These are phyloP conservation scores for Blastobasis adustella DNA, from an alignment of 2,888 invertebrate species.

Conservation along the genomic window DNA sequence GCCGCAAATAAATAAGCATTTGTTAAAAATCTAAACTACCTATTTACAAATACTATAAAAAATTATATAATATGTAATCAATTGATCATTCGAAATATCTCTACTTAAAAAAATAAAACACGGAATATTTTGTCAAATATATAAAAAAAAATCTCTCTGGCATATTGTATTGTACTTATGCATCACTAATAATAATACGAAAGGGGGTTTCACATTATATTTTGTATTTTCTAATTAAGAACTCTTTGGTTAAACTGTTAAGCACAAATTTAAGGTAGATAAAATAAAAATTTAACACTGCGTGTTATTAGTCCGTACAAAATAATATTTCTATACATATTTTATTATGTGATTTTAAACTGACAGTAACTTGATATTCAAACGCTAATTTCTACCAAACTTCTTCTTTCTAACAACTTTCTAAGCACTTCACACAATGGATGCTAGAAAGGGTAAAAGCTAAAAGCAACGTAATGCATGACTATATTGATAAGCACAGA, in stretches of 20 bases:
- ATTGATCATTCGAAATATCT: slow-evolving; percentile 23
- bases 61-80: slow-evolving; percentile 14
- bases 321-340: too few relatives aligned
- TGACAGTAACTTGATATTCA: too few relatives aligned
- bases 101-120: slow-evolving; percentile 35
- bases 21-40: slow-evolving; percentile 13
- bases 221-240: slow-evolving; percentile 22
- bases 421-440: too few relatives aligned
- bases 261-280: too few relatives aligned
- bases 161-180: slow-evolving; percentile 44
- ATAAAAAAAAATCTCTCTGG: slow-evolving; percentile 36
- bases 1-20: slow-evolving; percentile 19
- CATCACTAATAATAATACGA: slow-evolving; percentile 33
- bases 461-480: too few relatives aligned
- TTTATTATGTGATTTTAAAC: too few relatives aligned
- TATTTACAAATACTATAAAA: slow-evolving; percentile 17
- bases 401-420: too few relatives aligned
- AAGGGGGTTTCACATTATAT: slow-evolving; percentile 5
- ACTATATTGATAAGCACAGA: too few relatives aligned
- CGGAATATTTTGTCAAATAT: slow-evolving; percentile 18
- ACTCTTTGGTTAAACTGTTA: slow-evolving; percentile 40
- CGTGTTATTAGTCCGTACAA: too few relatives aligned
- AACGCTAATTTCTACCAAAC: too few relatives aligned
- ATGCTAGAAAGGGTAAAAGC: too few relatives aligned
- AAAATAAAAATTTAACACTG: too few relatives aligned